Conservation (phyloP, 2,888 invertebrate species). For the Epistrophe grossulariae region DNA sequence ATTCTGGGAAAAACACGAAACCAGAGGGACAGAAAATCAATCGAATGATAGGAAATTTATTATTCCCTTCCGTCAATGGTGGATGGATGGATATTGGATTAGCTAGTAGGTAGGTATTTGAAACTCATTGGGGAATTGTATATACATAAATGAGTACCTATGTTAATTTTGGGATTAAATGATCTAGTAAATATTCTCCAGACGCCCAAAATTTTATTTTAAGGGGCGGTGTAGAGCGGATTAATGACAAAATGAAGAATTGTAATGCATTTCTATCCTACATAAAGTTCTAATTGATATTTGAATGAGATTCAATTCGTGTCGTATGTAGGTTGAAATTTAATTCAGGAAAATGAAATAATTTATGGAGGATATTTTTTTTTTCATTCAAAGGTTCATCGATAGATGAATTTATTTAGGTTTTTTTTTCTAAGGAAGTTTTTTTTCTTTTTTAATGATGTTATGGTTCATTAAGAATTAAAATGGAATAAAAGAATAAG, state of each 20-base stretch:
- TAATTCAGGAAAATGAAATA: neutral
- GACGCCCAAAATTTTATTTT: neutral
- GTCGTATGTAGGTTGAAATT: conserved; percentile 25
- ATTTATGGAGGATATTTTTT: conserved; percentile 34
- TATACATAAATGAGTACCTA: conserved; percentile 1
- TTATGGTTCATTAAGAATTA: conserved; percentile 35
- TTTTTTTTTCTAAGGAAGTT: neutral
- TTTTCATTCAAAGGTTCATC: neutral
- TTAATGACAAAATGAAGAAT: conserved; percentile 51
- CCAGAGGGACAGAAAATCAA: conserved; percentile 45
- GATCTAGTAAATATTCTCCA: conserved; percentile 53
- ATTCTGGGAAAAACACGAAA: conserved; percentile 20
- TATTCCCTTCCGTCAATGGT: conserved; percentile 65
- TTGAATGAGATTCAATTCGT: conserved; percentile 7
- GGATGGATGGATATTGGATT: neutral
- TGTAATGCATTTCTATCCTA: conserved; percentile 18
- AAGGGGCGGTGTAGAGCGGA: conserved; percentile 22
- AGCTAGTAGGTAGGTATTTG: neutral
- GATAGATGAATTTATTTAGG: neutral
- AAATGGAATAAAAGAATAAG: conserved; percentile 26
- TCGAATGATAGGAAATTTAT: conserved; percentile 71
- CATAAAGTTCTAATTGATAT: conserved; percentile 18
- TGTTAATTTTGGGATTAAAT: conserved; percentile 59
- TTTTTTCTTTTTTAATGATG: conserved; percentile 17
- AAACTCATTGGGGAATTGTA: conserved; percentile 7